Percentiles rank a stretch among this genome's conserved stretches.
Evolutionary conservation across 2,888 invertebrate genomes (phyloP).

Genomic region (Anorthoa munda): DNA sequence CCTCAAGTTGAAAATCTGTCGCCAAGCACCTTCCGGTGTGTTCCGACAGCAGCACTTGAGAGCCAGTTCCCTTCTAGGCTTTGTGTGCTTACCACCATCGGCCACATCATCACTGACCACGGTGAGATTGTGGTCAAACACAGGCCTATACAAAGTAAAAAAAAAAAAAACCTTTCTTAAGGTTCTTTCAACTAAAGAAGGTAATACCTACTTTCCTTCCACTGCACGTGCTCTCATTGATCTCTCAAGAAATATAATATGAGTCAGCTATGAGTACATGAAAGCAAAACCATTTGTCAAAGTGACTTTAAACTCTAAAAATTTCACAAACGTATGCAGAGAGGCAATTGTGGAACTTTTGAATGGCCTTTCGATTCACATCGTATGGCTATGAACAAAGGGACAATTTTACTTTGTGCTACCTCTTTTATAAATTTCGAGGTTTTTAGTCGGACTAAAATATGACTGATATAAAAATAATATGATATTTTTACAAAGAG

Average conservation of each 20-base stretch:
- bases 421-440: constrained; percentile 3
- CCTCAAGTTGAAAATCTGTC: too few relatives aligned
- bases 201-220: neutral
- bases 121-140: too few relatives aligned
- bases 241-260: constrained; percentile 11
- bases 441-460: neutral
- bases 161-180: neutral
- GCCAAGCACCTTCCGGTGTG: too few relatives aligned
- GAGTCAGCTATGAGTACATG: constrained; percentile 2
- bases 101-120: too few relatives aligned
- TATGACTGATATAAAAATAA: too few relatives aligned
- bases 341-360: constrained; percentile 32
- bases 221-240: constrained; percentile 13
- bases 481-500: neutral
- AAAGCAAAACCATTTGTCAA: constrained; percentile 24
- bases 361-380: constrained; percentile 26
- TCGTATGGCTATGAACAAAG: constrained; percentile 27
- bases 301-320: constrained; percentile 37
- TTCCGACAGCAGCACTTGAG: too few relatives aligned
- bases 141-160: too few relatives aligned
- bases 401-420: neutral
- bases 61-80: too few relatives aligned
- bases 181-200: neutral
- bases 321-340: constrained; percentile 30
- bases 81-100: too few relatives aligned